A percentile compares a stretch with the other conserved stretches of the same genome.
Conservation (phyloP, 2,888 invertebrate species). For the Acanthosoma haemorrhoidale region DNA sequence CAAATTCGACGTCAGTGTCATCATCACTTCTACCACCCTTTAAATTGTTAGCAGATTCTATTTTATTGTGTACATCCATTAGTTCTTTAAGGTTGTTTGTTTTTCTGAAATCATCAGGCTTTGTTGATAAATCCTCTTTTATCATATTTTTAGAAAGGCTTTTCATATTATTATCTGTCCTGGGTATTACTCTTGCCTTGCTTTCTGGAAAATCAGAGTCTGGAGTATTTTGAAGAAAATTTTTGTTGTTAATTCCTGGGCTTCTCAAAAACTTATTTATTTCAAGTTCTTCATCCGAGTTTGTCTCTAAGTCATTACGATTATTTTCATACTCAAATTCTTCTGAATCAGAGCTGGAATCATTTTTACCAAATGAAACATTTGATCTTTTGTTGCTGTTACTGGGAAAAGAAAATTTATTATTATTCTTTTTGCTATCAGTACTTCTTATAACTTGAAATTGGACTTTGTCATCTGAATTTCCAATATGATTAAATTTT, state of each 20-base stretch:
- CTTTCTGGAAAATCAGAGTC: background rate
- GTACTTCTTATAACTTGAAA: background rate
- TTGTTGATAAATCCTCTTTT: background rate
- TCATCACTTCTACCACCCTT: slow-evolving; percentile 24
- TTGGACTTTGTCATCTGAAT: background rate
- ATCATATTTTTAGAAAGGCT: background rate
- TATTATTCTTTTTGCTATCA: background rate
- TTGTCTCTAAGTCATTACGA: background rate
- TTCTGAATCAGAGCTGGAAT: background rate
- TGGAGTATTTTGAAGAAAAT: too few relatives aligned
- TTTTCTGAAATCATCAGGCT: background rate
- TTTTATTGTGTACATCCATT: background rate
- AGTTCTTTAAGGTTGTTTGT: background rate
- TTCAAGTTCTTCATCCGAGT: background rate
- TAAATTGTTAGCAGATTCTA: background rate
- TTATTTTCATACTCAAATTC: background rate
- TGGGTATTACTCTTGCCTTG: too few relatives aligned
- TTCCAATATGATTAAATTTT: background rate
- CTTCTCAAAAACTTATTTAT: background rate
- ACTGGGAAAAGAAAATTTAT: background rate
- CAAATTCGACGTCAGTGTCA: slow-evolving; percentile 35
- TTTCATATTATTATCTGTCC: too few relatives aligned
- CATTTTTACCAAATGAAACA: background rate
- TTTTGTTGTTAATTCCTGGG: background rate
- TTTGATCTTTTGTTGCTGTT: background rate